These are phyloP conservation scores for Microdon myrmicae DNA, from an alignment of 2,888 invertebrate genomes.

Conservation along the genomic window DNA sequence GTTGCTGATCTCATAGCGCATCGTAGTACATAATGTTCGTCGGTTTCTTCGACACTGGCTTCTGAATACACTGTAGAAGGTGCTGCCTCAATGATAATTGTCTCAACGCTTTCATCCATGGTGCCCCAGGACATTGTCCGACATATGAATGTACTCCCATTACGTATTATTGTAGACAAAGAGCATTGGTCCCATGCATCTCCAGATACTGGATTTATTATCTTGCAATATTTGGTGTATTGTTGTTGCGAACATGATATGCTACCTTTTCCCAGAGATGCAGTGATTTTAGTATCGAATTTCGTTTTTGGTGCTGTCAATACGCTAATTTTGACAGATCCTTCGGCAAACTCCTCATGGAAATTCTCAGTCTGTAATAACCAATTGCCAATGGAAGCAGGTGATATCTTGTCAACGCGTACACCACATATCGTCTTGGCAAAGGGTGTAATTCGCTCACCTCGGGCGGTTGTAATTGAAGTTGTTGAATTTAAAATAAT, in stretches of 20 bases:
- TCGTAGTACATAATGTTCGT: constrained; percentile 38
- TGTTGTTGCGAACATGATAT: constrained; percentile 53
- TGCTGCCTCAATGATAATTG: constrained; percentile 52
- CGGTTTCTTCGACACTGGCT: constrained; percentile 49
- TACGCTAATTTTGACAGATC: constrained; percentile 33
- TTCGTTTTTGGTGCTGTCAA: constrained; percentile 41
- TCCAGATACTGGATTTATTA: constrained; percentile 46
- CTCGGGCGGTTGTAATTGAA: constrained; percentile 45
- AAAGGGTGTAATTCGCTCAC: constrained; percentile 53
- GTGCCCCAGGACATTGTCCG: constrained; percentile 54
- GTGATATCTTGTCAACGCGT: constrained; percentile 49
- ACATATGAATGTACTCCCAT: constrained; percentile 55
- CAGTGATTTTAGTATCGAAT: constrained; percentile 51
- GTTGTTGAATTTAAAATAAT: constrained; percentile 49
- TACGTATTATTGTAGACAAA: constrained; percentile 49
- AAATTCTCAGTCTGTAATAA: constrained; percentile 44
- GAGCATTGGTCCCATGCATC: constrained; percentile 54
- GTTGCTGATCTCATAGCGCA: constrained; percentile 50
- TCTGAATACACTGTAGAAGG: constrained; percentile 37
- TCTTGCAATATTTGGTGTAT: constrained; percentile 54
- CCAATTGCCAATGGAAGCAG: constrained; percentile 49
- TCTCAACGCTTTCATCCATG: constrained; percentile 54
- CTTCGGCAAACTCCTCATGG: constrained; percentile 37
- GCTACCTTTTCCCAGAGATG: constrained; percentile 46
- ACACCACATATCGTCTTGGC: constrained; percentile 53